Percentiles rank a stretch among this genome's conserved stretches.
Conservation (phyloP, 2,888 invertebrate species). For the Ectemnius cavifrons region DNA sequence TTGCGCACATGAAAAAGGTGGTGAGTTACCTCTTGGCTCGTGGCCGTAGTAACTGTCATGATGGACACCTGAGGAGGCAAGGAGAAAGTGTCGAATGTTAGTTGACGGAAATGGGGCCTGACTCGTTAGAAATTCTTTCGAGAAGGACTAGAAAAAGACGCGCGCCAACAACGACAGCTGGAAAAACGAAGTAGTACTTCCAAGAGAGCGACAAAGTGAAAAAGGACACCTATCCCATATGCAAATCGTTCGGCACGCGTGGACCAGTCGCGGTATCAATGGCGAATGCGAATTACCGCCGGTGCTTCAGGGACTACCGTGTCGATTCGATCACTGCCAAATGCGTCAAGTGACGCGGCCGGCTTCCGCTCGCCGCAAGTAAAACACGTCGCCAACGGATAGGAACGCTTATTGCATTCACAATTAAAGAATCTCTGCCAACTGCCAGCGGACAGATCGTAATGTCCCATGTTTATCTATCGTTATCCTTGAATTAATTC, state of each 20-base stretch:
- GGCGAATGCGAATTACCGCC: constrained; percentile 1
- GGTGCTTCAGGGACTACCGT: background rate
- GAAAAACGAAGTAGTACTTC: no score
- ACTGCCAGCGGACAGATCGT: no score
- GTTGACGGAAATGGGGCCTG: constrained; percentile 53
- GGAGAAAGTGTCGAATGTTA: constrained; percentile 61
- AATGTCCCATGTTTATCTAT: no score
- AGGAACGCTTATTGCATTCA: background rate
- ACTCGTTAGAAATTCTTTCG: constrained; percentile 40
- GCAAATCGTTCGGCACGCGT: no score
- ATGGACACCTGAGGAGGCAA: constrained; percentile 78
- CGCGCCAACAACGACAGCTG: no score
- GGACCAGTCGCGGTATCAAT: no score
- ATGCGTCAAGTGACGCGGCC: background rate
- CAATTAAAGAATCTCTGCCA: background rate
- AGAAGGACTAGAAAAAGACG: constrained; percentile 39
- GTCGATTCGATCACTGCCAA: constrained; percentile 21
- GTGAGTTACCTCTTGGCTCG: constrained; percentile 86
- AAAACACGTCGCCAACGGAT: constrained; percentile 11
- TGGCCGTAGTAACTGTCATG: constrained; percentile 84
- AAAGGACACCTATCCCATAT: no score
- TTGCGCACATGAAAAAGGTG: constrained; percentile 55
- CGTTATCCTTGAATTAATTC: background rate
- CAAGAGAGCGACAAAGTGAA: no score
- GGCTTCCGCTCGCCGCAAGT: constrained; percentile 17